Evolutionary conservation across 2,113 vertebrate genomes (phyloP).

Genomic region (Lophochroa leadbeateri): DNA sequence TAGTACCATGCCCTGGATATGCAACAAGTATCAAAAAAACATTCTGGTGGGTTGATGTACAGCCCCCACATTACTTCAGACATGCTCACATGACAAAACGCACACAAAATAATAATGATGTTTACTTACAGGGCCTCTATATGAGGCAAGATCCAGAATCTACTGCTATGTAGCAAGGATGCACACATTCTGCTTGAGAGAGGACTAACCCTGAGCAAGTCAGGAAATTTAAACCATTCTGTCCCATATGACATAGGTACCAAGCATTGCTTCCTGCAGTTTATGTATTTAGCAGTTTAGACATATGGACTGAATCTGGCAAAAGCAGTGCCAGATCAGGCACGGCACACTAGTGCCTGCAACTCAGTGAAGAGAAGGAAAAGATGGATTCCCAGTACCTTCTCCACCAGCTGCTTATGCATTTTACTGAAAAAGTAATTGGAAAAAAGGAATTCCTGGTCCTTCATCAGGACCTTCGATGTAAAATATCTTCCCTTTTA

Average conservation of each 20-base stretch:
- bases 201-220: background rate
- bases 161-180: background rate
- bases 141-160: background rate
- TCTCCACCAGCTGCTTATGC: background rate
- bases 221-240: background rate
- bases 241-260: background rate
- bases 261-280: background rate
- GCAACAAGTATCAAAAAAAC: background rate
- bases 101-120: background rate
- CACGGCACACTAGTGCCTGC: fast-evolving
- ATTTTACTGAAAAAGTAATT: background rate
- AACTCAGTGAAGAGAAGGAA: background rate
- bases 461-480: background rate
- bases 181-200: background rate
- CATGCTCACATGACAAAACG: background rate
- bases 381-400: background rate
- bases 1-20: background rate
- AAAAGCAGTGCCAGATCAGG: background rate
- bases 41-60: background rate
- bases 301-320: background rate
- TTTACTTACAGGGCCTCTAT: background rate
- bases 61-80: background rate
- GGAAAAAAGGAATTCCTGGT: background rate
- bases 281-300: background rate
- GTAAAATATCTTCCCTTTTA: background rate